These are phyloP conservation scores for Alviniconcha strummeri DNA, from an alignment of 2,888 invertebrate genomes.

Conservation along the genomic window DNA sequence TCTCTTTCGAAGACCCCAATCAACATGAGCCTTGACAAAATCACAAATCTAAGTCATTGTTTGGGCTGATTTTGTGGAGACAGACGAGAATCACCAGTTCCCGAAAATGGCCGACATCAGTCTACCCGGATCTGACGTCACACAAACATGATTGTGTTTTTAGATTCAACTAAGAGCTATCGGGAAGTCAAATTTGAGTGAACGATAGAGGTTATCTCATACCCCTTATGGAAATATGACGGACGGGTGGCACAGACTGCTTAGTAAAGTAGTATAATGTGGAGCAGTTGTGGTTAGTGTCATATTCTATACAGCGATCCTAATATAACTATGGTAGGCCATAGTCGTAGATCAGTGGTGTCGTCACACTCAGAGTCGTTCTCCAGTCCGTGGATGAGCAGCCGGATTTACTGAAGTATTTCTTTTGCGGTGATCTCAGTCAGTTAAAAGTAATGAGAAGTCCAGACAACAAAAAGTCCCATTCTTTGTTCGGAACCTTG, in stretches of 20 bases:
- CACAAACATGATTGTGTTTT: background rate
- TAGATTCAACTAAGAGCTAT: background rate
- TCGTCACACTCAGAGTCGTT: too few relatives aligned
- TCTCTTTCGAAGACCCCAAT: background rate
- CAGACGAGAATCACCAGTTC: constrained; percentile 6
- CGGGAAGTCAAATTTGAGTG: too few relatives aligned
- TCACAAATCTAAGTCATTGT: background rate
- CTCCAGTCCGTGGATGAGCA: too few relatives aligned
- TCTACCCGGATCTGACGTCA: constrained; percentile 23
- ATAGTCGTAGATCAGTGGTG: too few relatives aligned
- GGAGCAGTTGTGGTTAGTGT: background rate
- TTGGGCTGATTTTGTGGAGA: constrained; percentile 11
- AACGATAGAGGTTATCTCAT: too few relatives aligned
- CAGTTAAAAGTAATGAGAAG: too few relatives aligned
- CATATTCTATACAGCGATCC: background rate
- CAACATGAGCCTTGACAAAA: background rate
- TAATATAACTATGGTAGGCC: background rate
- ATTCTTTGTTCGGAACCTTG: too few relatives aligned
- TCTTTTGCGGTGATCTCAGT: too few relatives aligned
- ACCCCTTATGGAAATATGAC: background rate
- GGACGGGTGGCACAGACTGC: background rate
- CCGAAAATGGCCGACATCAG: constrained; percentile 24
- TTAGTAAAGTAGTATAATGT: too few relatives aligned
- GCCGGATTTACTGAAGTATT: too few relatives aligned
- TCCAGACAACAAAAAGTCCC: too few relatives aligned